These are phyloP conservation scores for Oreochromis aureus DNA, from an alignment of 2,113 vertebrate genomes.

Conservation along the genomic window DNA sequence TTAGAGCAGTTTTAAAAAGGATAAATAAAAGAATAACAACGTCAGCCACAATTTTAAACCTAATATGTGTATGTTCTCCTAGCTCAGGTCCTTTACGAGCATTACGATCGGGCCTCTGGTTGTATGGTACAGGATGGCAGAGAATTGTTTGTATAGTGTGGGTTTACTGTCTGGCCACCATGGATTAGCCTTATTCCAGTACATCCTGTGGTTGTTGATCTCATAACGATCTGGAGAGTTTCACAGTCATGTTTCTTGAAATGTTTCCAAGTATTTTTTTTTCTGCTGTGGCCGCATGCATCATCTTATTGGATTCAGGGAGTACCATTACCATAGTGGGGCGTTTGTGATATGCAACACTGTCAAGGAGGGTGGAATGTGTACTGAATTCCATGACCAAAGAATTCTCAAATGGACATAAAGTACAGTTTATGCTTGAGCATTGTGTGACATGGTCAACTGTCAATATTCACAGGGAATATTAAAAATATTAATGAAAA, in stretches of 20 bases:
- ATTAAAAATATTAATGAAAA: not conserved
- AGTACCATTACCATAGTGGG: not conserved
- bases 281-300: not conserved
- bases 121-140: not conserved
- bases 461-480: not conserved
- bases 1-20: not conserved
- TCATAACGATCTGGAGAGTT: not conserved
- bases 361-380: not conserved
- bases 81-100: not conserved
- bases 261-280: not conserved
- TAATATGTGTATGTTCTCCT: not conserved
- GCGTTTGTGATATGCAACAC: not conserved
- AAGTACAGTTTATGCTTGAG: not conserved
- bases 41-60: not conserved
- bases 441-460: not conserved
- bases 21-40: not conserved
- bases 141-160: not conserved
- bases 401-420: not conserved
- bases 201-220: not conserved
- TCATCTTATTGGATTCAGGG: not conserved
- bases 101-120: not conserved
- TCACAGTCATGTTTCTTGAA: not conserved
- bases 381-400: not conserved
- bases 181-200: not conserved
- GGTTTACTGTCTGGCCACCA: not conserved